phyloP scores from a whole-genome alignment of 2,113 vertebrate genomes.

The Ictidomys tridecemlineatus region DNA sequence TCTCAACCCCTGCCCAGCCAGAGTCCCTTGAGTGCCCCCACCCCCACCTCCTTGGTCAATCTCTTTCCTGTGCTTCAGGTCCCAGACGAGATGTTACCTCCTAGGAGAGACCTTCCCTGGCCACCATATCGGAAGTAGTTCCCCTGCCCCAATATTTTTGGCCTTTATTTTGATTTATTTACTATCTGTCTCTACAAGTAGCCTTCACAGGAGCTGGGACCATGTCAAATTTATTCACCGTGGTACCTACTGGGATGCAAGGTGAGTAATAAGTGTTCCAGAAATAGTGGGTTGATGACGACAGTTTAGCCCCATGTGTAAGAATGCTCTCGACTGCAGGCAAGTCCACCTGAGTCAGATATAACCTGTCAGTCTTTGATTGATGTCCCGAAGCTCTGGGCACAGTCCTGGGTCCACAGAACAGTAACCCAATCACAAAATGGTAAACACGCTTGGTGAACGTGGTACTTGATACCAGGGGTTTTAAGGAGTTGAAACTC shows the following conservation, averaged over 20 bases:
- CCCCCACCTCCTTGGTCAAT: rapidly evolving
- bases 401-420: not conserved
- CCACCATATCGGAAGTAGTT: not conserved
- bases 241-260: not conserved
- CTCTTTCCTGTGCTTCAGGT: not conserved
- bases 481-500: not conserved
- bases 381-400: not conserved
- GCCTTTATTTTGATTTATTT: not conserved
- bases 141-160: not conserved
- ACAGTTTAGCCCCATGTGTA: not conserved
- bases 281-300: not conserved
- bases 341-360: not conserved
- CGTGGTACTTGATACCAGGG: not conserved
- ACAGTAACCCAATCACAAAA: not conserved
- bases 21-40: not conserved
- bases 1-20: no score
- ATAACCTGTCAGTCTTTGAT: not conserved
- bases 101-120: not conserved
- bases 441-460: not conserved
- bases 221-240: not conserved
- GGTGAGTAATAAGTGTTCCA: not conserved
- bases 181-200: not conserved
- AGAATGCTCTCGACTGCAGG: not conserved
- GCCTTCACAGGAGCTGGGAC: not conserved
- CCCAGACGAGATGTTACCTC: not conserved